Conservation (phyloP, 2,888 invertebrate genomes). For the Oscheius sp. region DNA sequence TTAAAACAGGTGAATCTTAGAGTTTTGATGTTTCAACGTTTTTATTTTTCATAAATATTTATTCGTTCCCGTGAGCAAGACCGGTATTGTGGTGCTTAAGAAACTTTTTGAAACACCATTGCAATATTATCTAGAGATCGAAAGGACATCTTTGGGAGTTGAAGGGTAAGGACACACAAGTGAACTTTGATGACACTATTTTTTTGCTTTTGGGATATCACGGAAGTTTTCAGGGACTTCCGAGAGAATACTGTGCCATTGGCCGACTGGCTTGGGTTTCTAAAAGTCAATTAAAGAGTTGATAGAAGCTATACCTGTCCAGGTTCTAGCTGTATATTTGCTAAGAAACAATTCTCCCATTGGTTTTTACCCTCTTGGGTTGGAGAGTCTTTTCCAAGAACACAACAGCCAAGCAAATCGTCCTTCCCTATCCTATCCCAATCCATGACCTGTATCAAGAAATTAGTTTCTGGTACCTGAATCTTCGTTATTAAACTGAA, state of each 20-base stretch:
- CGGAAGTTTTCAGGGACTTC: constrained; percentile 68
- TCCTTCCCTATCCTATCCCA: constrained; percentile 89
- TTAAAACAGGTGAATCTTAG: too few relatives aligned
- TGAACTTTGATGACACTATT: constrained; percentile 32
- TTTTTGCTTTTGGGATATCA: constrained; percentile 68
- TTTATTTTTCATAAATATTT: constrained; percentile 23
- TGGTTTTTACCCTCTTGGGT: constrained; percentile 65
- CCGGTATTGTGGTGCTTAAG: constrained; percentile 16
- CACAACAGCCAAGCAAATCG: constrained; percentile 84
- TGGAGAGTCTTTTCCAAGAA: constrained; percentile 64
- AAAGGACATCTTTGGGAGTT: neutral
- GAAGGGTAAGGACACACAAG: constrained; percentile 23
- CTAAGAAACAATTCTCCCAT: constrained; percentile 66
- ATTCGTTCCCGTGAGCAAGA: constrained; percentile 13
- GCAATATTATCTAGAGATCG: neutral
- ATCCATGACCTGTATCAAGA: constrained; percentile 86
- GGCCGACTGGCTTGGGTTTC: constrained; percentile 61
- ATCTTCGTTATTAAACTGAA: neutral
- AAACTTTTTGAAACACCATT: neutral
- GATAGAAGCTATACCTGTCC: constrained; percentile 18
- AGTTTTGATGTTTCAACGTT: too few relatives aligned
- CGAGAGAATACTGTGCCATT: constrained; percentile 68
- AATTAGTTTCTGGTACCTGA: constrained; percentile 82
- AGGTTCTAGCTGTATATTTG: constrained; percentile 15
- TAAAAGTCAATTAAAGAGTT: constrained; percentile 21